Evolutionary conservation across 2,113 vertebrate genomes (phyloP).

Genomic region (Mastomys coucha): DNA sequence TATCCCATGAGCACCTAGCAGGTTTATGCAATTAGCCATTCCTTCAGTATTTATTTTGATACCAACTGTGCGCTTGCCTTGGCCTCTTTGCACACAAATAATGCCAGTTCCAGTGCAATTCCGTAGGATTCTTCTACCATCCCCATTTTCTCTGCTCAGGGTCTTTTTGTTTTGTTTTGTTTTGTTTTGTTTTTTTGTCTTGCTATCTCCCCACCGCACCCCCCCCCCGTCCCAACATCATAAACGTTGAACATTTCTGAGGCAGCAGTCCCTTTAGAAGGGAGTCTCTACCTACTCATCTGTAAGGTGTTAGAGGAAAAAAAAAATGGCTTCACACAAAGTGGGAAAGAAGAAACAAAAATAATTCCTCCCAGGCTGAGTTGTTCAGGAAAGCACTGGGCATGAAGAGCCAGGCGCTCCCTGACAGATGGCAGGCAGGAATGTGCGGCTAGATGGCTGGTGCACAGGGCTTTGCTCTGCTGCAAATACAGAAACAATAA

Average conservation of each 20-base stretch:
- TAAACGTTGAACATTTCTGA: conserved; percentile 76
- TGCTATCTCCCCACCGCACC: not conserved
- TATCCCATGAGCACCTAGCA: conserved; percentile 22
- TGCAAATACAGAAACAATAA: conserved; percentile 85
- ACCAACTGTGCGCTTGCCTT: conserved; percentile 77
- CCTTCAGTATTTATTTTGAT: conserved; percentile 86
- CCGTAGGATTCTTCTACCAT: conserved; percentile 21
- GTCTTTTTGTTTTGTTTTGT: not conserved
- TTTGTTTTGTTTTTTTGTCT: conserved; percentile 38
- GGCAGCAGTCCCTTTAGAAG: conserved; percentile 50
- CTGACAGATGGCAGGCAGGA: conserved; percentile 84
- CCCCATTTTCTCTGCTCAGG: conserved; percentile 29
- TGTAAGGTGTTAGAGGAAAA: conserved; percentile 76
- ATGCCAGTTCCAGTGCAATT: conserved; percentile 45
- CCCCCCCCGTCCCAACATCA: conserved; percentile 31
- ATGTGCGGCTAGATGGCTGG: conserved; percentile 65
- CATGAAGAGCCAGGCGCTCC: conserved; percentile 84
- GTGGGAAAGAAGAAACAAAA: conserved; percentile 79
- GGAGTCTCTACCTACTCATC: not conserved
- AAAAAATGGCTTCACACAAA: conserved; percentile 71
- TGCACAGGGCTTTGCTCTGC: conserved; percentile 78
- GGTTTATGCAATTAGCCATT: conserved; percentile 63
- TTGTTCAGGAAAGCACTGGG: conserved; percentile 75
- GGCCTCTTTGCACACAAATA: not conserved
- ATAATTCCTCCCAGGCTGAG: conserved; percentile 74